Evolutionary conservation across 2,888 invertebrate genomes (phyloP).

Genomic region (Ormia ochracea): DNA sequence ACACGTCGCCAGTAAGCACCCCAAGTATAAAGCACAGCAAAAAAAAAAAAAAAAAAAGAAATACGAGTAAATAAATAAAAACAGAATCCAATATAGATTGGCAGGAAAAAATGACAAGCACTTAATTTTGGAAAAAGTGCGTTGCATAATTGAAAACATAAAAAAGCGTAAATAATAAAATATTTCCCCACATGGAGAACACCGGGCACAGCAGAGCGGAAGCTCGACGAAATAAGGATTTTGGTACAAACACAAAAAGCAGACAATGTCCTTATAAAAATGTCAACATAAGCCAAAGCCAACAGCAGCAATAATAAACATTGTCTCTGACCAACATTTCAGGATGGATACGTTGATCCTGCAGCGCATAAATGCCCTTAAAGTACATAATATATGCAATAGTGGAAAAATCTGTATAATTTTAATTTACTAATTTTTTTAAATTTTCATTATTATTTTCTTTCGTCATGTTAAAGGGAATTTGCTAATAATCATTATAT

Average conservation of each 20-base stretch:
- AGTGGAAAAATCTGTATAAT: no score
- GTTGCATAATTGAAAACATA: conserved; percentile 60
- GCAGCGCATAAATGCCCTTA: conserved; percentile 15
- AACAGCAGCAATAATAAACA: conserved; percentile 18
- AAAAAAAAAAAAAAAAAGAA: background rate
- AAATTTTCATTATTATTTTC: no score
- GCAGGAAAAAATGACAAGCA: conserved; percentile 55
- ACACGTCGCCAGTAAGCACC: conserved; percentile 28
- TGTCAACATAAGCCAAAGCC: conserved; percentile 55
- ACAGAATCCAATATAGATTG: conserved; percentile 25
- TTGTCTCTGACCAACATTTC: background rate
- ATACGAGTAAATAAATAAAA: no score
- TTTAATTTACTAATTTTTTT: no score
- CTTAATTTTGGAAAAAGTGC: conserved; percentile 62
- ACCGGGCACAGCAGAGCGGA: conserved; percentile 25
- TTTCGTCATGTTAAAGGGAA: no score
- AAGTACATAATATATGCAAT: conserved; percentile 13
- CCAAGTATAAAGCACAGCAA: conserved; percentile 7
- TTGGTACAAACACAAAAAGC: conserved; percentile 44
- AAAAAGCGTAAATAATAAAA: conserved; percentile 52
- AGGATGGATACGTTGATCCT: background rate
- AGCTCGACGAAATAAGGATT: conserved; percentile 64
- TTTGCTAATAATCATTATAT: no score
- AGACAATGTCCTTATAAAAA: conserved; percentile 64
- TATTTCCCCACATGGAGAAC: conserved; percentile 28